These are phyloP conservation scores for Mythimna ferrago DNA, from an alignment of 2,888 invertebrate genomes.

Conservation along the genomic window DNA sequence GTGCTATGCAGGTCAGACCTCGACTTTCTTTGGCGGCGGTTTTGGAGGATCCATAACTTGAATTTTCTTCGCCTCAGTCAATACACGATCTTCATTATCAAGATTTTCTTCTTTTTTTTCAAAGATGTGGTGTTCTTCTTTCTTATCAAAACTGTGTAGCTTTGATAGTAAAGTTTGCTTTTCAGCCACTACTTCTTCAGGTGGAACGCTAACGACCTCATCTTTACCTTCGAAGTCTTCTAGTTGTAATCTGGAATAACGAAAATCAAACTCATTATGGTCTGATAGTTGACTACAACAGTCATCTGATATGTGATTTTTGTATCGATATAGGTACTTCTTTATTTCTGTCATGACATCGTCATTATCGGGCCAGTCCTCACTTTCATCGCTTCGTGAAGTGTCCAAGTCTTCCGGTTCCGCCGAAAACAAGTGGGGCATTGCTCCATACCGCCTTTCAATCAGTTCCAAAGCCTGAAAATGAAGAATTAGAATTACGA, in stretches of 20 bases:
- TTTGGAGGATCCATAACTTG: constrained; percentile 70
- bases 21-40: constrained; percentile 78
- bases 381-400: constrained; percentile 78
- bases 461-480: constrained; percentile 95
- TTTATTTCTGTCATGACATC: constrained; percentile 92
- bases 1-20: constrained; percentile 68
- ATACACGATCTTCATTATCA: constrained; percentile 49
- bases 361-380: constrained; percentile 86
- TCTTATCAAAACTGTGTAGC: constrained; percentile 83
- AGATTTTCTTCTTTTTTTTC: constrained; percentile 76
- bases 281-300: neutral
- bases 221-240: constrained; percentile 78
- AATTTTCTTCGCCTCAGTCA: constrained; percentile 55
- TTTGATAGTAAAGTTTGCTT: constrained; percentile 83
- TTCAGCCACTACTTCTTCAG: constrained; percentile 84
- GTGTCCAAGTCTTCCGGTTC: constrained; percentile 81
- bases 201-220: constrained; percentile 75
- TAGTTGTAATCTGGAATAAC: constrained; percentile 77
- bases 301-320: neutral
- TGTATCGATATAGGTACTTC: constrained; percentile 80
- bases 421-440: constrained; percentile 91
- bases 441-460: constrained; percentile 94
- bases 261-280: neutral
- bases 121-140: constrained; percentile 82
- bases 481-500: neutral